Conservation (phyloP, 2,888 invertebrate species). For the Epirrhoe alternata region DNA sequence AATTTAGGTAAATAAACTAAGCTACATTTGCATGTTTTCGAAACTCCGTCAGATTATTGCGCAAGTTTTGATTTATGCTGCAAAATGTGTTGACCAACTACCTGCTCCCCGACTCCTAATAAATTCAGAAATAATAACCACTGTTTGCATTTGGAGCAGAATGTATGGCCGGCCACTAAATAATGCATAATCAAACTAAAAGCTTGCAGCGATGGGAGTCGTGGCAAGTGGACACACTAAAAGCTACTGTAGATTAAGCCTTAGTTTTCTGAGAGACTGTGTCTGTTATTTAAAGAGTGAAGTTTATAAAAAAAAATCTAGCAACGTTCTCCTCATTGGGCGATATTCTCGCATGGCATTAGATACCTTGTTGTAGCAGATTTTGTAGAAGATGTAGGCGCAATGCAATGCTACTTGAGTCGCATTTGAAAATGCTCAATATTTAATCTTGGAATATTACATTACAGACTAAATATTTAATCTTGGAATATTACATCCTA, state of each 20-base stretch:
- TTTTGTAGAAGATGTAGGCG: no score
- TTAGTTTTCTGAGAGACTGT: neutral
- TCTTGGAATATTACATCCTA: no score
- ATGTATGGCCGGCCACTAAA: constrained; percentile 47
- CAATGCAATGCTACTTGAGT: no score
- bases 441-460: no score
- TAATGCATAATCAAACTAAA: constrained; percentile 63
- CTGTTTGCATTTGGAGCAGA: constrained; percentile 43
- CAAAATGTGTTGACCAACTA: constrained; percentile 20
- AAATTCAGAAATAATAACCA: constrained; percentile 28
- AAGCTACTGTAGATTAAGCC: constrained; percentile 40
- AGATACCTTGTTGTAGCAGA: no score
- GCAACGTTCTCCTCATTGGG: no score
- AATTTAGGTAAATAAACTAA: neutral
- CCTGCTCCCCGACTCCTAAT: constrained; percentile 15
- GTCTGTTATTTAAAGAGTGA: neutral
- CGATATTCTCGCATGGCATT: no score
- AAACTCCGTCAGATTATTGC: neutral
- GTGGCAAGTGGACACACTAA: constrained; percentile 51
- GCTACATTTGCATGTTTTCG: constrained; percentile 1
- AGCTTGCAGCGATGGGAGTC: constrained; percentile 52
- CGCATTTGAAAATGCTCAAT: no score
- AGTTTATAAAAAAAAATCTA: no score
- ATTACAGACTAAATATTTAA: no score
- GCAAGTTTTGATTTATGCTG: constrained; percentile 17